Conservation (phyloP, 2,888 invertebrate species). For the Pseudoips prasinana region DNA sequence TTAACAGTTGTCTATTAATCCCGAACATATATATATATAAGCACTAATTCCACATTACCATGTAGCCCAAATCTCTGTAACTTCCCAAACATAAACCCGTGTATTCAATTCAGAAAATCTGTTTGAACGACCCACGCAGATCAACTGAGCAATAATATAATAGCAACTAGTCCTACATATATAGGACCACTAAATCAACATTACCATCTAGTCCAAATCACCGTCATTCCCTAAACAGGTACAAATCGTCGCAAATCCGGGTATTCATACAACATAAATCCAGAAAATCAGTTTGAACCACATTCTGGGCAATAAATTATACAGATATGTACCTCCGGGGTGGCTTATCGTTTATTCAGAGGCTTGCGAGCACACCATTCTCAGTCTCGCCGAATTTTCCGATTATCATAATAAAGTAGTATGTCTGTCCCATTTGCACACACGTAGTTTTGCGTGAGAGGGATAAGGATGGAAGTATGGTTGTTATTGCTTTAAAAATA, state of each 20-base stretch:
- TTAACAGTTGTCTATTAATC: too few relatives aligned
- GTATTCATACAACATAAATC: conserved; percentile 25
- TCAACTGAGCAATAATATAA: too few relatives aligned
- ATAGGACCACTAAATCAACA: too few relatives aligned
- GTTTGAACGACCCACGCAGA: too few relatives aligned
- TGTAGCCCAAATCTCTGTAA: too few relatives aligned
- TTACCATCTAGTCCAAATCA: conserved; percentile 1
- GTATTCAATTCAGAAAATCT: too few relatives aligned
- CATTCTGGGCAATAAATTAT: conserved; percentile 44
- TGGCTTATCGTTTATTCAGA: conserved; percentile 66
- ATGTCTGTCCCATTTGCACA: conserved; percentile 34
- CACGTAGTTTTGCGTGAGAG: background rate
- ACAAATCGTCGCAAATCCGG: conserved; percentile 23
- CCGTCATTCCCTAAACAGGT: conserved; percentile 11
- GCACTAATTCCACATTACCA: too few relatives aligned
- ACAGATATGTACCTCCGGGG: conserved; percentile 48
- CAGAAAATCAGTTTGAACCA: conserved; percentile 35
- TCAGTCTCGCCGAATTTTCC: conserved; percentile 63
- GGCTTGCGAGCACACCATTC: conserved; percentile 40
- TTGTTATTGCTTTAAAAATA: conserved; percentile 29
- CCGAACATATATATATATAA: too few relatives aligned
- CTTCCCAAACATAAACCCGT: too few relatives aligned
- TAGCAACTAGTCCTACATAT: too few relatives aligned
- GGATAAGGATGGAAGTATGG: conserved; percentile 3
- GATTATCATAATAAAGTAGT: conserved; percentile 75